phyloP scores from a whole-genome alignment of 2,888 invertebrate species.

The Drosophila hamatofila region DNA sequence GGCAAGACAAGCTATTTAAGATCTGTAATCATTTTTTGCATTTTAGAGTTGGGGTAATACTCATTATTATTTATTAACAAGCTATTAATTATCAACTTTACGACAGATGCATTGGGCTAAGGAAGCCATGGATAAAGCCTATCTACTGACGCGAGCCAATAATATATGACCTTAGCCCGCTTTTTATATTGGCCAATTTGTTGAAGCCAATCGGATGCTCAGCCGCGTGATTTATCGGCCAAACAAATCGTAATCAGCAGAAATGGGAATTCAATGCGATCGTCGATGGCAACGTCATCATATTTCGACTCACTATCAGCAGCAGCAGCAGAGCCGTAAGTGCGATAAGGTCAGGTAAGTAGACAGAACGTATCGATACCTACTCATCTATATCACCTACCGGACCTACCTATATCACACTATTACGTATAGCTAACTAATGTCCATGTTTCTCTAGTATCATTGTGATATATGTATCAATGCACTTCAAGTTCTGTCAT shows the following conservation, averaged over 20 bases:
- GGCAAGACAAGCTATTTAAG: not conserved
- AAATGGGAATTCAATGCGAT: slow-evolving; percentile 14
- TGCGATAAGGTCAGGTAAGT: slow-evolving; percentile 40
- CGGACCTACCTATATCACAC: not conserved
- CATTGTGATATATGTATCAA: slow-evolving; percentile 21
- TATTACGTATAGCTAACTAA: not conserved
- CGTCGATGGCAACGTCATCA: slow-evolving; percentile 34
- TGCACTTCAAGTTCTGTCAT: slow-evolving; percentile 49
- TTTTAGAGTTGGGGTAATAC: not conserved
- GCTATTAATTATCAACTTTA: not conserved
- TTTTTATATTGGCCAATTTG: slow-evolving; percentile 55
- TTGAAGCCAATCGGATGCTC: slow-evolving; percentile 44
- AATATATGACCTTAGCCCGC: slow-evolving; percentile 30
- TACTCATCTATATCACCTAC: too few relatives aligned
- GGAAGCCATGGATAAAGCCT: not conserved
- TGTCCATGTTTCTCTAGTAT: not conserved
- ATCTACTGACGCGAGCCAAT: not conserved
- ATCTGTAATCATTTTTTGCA: not conserved
- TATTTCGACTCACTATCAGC: slow-evolving; percentile 30
- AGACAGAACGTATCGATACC: slow-evolving; percentile 7
- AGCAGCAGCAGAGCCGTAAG: slow-evolving; percentile 18
- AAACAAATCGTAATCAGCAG: slow-evolving; percentile 35
- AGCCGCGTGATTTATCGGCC: slow-evolving; percentile 59
- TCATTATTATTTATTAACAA: not conserved
- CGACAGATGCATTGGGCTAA: slow-evolving; percentile 2